Conservation (phyloP, 1,140 invertebrate genomes). For the Parapsyche elsis region DNA sequence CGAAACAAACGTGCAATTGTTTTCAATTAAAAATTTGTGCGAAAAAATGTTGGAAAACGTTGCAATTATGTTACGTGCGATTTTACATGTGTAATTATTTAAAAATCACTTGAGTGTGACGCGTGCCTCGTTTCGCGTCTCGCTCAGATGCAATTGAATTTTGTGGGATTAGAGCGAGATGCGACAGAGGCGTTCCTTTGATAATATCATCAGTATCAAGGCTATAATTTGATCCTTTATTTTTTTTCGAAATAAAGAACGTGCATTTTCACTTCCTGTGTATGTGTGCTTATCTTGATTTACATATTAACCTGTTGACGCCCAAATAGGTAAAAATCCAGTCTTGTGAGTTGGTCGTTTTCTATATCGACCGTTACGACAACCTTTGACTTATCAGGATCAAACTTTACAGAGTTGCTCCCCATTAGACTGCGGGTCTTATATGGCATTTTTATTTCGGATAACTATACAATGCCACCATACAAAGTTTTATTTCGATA, state of each 20-base stretch:
- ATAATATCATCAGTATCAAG: background rate
- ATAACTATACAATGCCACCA: too few relatives aligned
- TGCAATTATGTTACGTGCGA: background rate
- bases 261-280: too few relatives aligned
- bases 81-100: conserved; percentile 1
- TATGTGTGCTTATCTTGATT: too few relatives aligned
- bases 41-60: background rate
- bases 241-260: background rate
- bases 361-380: too few relatives aligned
- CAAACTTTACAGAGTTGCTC: too few relatives aligned
- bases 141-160: background rate
- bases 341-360: too few relatives aligned
- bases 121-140: background rate
- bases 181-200: background rate
- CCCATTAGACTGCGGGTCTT: too few relatives aligned
- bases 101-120: background rate
- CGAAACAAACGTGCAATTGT: background rate
- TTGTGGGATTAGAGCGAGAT: background rate
- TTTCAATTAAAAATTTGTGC: background rate
- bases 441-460: too few relatives aligned
- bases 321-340: too few relatives aligned
- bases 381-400: too few relatives aligned
- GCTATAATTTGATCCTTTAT: background rate
- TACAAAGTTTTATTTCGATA: too few relatives aligned
- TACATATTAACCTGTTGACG: too few relatives aligned